These are phyloP conservation scores for Dipodomys merriami DNA, from an alignment of 2,113 vertebrate genomes.

Conservation along the genomic window DNA sequence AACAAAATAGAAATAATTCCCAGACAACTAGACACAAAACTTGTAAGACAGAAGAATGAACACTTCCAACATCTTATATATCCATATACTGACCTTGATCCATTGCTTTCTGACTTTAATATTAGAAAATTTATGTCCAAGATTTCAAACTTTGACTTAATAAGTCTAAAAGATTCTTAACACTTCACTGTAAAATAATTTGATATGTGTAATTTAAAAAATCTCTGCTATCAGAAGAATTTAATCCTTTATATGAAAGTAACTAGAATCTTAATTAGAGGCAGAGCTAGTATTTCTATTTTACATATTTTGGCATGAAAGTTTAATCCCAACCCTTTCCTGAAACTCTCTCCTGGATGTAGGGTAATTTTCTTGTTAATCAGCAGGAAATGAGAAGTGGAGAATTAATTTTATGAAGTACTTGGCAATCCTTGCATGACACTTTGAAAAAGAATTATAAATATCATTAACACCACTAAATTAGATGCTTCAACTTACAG, in stretches of 20 bases:
- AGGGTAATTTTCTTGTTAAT: not conserved
- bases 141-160: not conserved
- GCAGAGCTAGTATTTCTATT: not conserved
- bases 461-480: constrained; percentile 61
- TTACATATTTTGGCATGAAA: not conserved
- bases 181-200: not conserved
- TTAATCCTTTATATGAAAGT: not conserved
- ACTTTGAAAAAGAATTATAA: constrained; percentile 57
- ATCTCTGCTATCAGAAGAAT: not conserved
- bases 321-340: not conserved
- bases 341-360: not conserved
- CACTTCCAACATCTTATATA: not conserved
- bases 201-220: constrained; percentile 11
- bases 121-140: not conserved
- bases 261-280: not conserved
- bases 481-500: constrained; percentile 53
- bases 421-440: constrained; percentile 37
- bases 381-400: constrained; percentile 4
- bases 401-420: constrained; percentile 52
- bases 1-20: not conserved
- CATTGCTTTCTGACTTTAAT: not conserved
- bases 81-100: accelerated
- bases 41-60: not conserved
- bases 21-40: not conserved
- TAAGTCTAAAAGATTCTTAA: not conserved